These are phyloP conservation scores for Piaya cayana DNA, from an alignment of 2,113 vertebrate species.

Conservation along the genomic window DNA sequence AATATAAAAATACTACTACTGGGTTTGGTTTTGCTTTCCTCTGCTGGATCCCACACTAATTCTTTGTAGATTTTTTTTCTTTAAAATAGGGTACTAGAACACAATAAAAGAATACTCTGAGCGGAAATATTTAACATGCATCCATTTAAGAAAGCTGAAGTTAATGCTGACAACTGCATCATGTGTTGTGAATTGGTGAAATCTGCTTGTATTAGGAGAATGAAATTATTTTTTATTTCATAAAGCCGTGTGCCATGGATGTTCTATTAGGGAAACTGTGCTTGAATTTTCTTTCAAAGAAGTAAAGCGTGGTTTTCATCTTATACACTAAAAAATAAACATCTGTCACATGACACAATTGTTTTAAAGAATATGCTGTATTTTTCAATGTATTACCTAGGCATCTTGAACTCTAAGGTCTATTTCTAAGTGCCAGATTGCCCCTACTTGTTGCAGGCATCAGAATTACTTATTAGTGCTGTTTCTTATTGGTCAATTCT, in stretches of 20 bases:
- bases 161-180: conserved; percentile 3
- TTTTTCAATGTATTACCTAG: not conserved
- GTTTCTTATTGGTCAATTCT: not conserved
- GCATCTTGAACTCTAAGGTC: not conserved
- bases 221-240: conserved; percentile 47
- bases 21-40: not conserved
- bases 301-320: not conserved
- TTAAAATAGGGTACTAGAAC: not conserved
- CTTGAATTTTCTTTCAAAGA: not conserved
- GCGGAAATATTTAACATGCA: not conserved
- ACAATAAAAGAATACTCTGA: not conserved
- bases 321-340: not conserved
- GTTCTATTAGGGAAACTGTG: conserved; percentile 7
- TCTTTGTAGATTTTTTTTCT: not conserved
- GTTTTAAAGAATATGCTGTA: not conserved
- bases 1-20: not conserved
- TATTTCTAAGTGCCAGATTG: not conserved
- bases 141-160: not conserved
- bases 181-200: not conserved
- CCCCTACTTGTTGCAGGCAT: not conserved
- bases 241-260: conserved; percentile 29
- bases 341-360: not conserved
- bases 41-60: not conserved
- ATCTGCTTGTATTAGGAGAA: not conserved
- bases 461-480: not conserved